Base-by-base conservation (phyloP, 1,140 invertebrate species). In the Campoletis sonorensis region DNA sequence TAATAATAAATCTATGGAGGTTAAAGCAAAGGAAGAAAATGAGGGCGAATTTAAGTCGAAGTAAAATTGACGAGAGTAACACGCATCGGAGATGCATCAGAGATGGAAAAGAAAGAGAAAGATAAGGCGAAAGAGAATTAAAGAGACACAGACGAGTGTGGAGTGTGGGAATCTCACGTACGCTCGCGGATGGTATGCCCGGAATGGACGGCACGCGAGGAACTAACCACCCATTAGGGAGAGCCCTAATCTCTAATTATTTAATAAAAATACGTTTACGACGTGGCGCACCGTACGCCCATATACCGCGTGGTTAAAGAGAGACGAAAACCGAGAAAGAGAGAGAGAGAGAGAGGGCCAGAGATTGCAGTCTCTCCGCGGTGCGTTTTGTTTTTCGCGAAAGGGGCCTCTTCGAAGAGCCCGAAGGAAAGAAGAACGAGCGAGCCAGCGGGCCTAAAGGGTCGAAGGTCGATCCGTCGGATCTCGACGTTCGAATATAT, bases 251-350 rank as follows among this genome's bases (percentile, higher is more conserved):
- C 91, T 90, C 91, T 92, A 92, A 92, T 92, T 92, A 92, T 92
- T 92, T 92, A 92, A 92, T 92, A 92, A 92, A 92, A 92, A 91
- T 90, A 91, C 90, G 90, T 91, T 91, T 91, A 92, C 89, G 89
- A 92, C 89, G 90, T 91, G 90, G 90, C 89, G 88, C 89, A 90
- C 85, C 84, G 87, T 88, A 90, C 90, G 90, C 89, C 88, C 87
- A 87, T 89, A 70, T 33, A 70, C 67, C 80, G 81, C 80, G 79
- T 79, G 82, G 45, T 16, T 54, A 70, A 33, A 51, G 33, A 75
- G 37, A 64, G 27, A 72, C 81, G 70, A 58, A 72, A 23, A 15
- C 68, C 37, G 51, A 76, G 45, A 82, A 77, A 82, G 84, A 75
- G 83, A n/a, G n/a, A n/a, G n/a, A n/a, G n/a, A n/a, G n/a, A n/a